Evolutionary conservation across 2,797 vertebrate genomes (phyloP), one percentile per base, ranked within the genome.

Genomic region (Crocidura indochinensis): DNA sequence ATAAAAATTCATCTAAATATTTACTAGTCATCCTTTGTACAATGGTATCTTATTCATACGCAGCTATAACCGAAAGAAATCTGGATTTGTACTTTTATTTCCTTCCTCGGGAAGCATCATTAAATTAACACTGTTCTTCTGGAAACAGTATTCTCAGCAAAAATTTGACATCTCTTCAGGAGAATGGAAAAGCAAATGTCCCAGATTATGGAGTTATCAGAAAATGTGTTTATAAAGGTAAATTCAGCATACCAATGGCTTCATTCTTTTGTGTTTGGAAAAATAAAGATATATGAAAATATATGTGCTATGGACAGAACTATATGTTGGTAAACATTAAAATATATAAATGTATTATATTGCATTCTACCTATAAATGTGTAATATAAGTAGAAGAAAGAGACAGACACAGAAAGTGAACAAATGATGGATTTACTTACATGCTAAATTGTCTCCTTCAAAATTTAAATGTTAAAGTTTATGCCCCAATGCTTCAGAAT

Each of bases 1-100:
- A 86, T 94, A 80, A 87, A 94, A 93, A 82, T 60, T 56, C 44
- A 92, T 46, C 31, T 49, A 79, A 91, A 81, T 38, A 71, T 93
- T 56, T 82, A 62, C 29, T 90, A 1, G 49, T 83, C 83, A 20
- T 31, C 68, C 5, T 38, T 38, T 38, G 38, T 38, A 38, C 38
- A 79, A 79, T 60, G 46, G 5, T 24, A 76, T 75, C 10, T 47
- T 65, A 51, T 62, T 22, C 31, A 80, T 31, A 73, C 74, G n/a
- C 49, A 72, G n/a, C 8, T 82, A 5, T 73, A 82, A 68, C 31
- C 44, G 47, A 11, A 89, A 77, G 2, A 78, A 64, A 17, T 6
- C 6, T 75, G 73, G 14, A 74, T 79, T 49, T 84, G n/a, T 78
- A 62, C 67, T 73, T 6, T 10, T 29, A 0, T 73, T 93, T 78